Evolutionary conservation across 2,888 invertebrate genomes (phyloP).

Genomic region (Ethmia dodecea): DNA sequence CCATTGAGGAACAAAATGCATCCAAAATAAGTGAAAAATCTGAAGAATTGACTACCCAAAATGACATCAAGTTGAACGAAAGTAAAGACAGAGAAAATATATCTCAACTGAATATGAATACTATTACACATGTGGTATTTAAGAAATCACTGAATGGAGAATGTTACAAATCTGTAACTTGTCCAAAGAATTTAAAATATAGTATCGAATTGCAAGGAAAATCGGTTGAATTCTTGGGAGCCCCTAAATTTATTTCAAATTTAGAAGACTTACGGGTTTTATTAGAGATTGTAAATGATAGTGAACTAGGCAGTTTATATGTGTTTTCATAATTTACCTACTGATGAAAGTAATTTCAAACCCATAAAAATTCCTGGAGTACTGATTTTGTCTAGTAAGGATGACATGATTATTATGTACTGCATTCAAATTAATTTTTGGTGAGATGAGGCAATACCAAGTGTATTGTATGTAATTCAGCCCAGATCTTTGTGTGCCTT

Average conservation of each 20-base stretch:
- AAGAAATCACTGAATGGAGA: constrained; percentile 51
- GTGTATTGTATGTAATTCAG: too few relatives aligned
- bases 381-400: too few relatives aligned
- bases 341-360: too few relatives aligned
- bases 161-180: constrained; percentile 57
- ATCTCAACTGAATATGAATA: constrained; percentile 20
- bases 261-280: constrained; percentile 67
- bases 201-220: constrained; percentile 58
- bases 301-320: constrained; percentile 58
- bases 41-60: not conserved
- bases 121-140: constrained; percentile 56
- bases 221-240: constrained; percentile 62
- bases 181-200: constrained; percentile 64
- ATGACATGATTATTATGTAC: too few relatives aligned
- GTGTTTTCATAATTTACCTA: too few relatives aligned
- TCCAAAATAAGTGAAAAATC: not conserved
- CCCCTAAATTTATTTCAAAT: constrained; percentile 64
- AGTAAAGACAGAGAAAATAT: constrained; percentile 7
- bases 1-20: constrained; percentile 3
- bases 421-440: too few relatives aligned
- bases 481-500: too few relatives aligned
- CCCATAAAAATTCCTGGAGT: too few relatives aligned
- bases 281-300: constrained; percentile 71
- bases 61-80: not conserved
- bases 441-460: too few relatives aligned